Evolutionary conservation across 1,140 invertebrate genomes (phyloP), one percentile per base, ranked within the genome.

Genomic region (Diplogasteroides magnus): DNA sequence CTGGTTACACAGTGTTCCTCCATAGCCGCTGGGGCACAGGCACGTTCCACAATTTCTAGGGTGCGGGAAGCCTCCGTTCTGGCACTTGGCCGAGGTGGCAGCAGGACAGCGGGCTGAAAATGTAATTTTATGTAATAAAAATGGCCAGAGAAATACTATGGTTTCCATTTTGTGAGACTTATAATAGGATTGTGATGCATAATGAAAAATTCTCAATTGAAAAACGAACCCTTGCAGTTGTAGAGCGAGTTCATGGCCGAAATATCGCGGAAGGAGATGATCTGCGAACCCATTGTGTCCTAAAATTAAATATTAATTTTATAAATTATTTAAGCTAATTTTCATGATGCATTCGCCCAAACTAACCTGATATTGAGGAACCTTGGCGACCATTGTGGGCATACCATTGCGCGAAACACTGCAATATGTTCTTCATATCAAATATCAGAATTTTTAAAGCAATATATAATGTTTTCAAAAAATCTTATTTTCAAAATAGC

Each of bases 21-120:
- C 64, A 28, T 74, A 72, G 27, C 76, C 75, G 13, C 67, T 67
- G n/a, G 76, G 76, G 68, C 76, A 77, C 31, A 64, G 73, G 55
- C 76, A 77, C 14, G 55, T 29, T 19, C 65, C 31, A 32, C 76
- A 77, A 60, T 76, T 59, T 19, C 72, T 64, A 13, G 76, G 72
- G 60, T 73, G 67, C 29, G 73, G 76, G 62, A 74, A 77, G 23
- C 76, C 76, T 23, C 64, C 68, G 57, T 69, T 73, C 56, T 29
- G 56, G 58, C 68, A 73, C 29, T 61, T 65, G 29, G 64, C 58
- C n/a, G n/a, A n/a, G n/a, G n/a, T n/a, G n/a, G n/a, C n/a, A n/a
- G n/a, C n/a, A n/a, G n/a, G n/a, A n/a, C n/a, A n/a, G n/a, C 1
- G 67, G 66, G 1, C 32, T 55, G 0, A 31, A 37, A 19, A 27